These are phyloP conservation scores for Conistra vaccinii DNA, from an alignment of 2,888 invertebrate species.

Conservation along the genomic window DNA sequence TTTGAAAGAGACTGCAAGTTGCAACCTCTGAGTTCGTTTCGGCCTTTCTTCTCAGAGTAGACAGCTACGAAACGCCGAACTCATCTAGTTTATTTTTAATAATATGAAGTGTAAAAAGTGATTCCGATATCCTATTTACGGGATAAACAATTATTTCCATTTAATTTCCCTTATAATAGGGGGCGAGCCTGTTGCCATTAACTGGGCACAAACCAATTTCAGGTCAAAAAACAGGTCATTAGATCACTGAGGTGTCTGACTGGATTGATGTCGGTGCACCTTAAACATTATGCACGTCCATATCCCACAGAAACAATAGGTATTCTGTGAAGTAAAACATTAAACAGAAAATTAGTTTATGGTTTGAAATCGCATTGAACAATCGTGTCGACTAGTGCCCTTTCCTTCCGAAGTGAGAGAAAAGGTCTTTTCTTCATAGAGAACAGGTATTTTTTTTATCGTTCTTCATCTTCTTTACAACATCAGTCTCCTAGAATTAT, in stretches of 20 bases:
- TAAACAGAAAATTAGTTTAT: neutral
- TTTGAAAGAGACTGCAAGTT: no score
- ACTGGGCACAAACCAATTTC: no score
- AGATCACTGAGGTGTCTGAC: neutral
- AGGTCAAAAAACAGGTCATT: no score
- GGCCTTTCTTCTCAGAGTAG: no score
- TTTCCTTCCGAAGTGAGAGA: neutral
- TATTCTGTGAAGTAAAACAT: neutral
- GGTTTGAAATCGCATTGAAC: neutral
- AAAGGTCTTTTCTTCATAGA: neutral
- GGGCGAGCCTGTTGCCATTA: neutral
- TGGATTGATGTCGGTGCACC: neutral
- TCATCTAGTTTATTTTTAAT: no score
- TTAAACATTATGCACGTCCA: neutral
- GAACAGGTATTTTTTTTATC: neutral
- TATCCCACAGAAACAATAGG: constrained; percentile 6
- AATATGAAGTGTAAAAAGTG: no score
- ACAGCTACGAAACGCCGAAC: no score
- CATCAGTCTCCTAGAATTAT: no score
- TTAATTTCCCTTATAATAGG: neutral
- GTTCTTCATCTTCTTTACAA: neutral
- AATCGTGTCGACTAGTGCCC: neutral
- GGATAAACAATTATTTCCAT: no score
- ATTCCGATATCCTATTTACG: no score
- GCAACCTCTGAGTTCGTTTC: no score